Evolutionary conservation across 2,888 invertebrate genomes (phyloP).

Genomic region (Bursaphelenchus okinawaensis): DNA sequence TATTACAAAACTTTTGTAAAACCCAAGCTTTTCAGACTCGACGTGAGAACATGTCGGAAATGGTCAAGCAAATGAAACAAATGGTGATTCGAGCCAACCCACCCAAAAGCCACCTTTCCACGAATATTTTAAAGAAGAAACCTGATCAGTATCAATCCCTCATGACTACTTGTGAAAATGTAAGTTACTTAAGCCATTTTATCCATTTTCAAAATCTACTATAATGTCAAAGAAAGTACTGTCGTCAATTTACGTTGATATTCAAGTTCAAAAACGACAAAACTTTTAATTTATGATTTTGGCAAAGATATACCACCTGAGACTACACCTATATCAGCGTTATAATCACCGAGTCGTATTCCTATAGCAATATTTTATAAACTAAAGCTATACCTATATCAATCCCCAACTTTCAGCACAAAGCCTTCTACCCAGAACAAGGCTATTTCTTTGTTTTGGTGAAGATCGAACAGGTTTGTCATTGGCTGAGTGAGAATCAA

Average conservation of each 20-base stretch:
- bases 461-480: background rate
- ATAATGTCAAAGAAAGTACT: too few relatives aligned
- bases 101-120: background rate
- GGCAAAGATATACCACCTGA: too few relatives aligned
- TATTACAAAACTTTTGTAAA: too few relatives aligned
- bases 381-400: too few relatives aligned
- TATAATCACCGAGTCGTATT: too few relatives aligned
- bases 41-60: slow-evolving; percentile 14
- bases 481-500: background rate
- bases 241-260: too few relatives aligned
- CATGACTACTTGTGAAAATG: slow-evolving; percentile 15
- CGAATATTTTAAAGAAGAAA: background rate
- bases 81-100: slow-evolving; percentile 14
- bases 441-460: slow-evolving; percentile 8
- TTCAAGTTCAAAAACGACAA: too few relatives aligned
- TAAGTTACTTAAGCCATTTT: too few relatives aligned
- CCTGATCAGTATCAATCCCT: slow-evolving; percentile 11
- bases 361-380: too few relatives aligned
- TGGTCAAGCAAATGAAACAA: slow-evolving; percentile 17
- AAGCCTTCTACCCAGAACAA: slow-evolving; percentile 2
- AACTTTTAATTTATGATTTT: too few relatives aligned
- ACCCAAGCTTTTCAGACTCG: background rate
- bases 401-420: background rate
- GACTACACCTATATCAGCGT: too few relatives aligned
- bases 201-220: too few relatives aligned